A percentile compares a stretch with the other conserved stretches of the same genome.
Conservation (phyloP, 2,113 vertebrate species). For the Astur gentilis region DNA sequence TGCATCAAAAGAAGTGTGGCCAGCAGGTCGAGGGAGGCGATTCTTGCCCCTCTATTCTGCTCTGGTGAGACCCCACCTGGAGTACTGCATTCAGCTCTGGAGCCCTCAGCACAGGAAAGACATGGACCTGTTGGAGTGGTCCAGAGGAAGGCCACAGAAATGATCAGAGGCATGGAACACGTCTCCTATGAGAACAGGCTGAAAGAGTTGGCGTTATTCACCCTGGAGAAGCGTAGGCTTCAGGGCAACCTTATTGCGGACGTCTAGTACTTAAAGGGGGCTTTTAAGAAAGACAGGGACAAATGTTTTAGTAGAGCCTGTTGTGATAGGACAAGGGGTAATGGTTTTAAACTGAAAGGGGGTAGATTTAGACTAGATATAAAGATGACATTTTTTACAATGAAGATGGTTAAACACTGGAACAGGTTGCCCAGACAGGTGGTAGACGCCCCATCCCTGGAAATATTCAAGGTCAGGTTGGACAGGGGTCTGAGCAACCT, state of each 20-base stretch:
- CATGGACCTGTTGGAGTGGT: no score
- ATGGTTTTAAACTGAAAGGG: neutral
- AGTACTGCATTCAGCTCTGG: no score
- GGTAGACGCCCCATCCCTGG: neutral
- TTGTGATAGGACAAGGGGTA: neutral
- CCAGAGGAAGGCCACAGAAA: no score
- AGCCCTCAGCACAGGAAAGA: no score
- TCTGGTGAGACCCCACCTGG: no score
- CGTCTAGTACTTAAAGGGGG: neutral
- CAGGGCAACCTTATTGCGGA: neutral
- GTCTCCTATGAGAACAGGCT: no score
- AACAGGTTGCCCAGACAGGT: neutral
- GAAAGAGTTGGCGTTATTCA: neutral
- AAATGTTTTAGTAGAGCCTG: neutral
- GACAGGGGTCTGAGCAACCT: neutral
- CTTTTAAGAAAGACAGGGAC: neutral
- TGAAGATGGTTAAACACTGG: neutral
- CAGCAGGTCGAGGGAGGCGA: neutral
- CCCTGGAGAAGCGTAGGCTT: neutral
- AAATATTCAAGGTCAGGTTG: neutral
- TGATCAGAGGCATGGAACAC: neutral
- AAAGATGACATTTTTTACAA: neutral
- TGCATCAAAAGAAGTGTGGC: neutral
- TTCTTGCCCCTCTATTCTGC: neutral
- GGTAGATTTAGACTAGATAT: neutral